Base-by-base conservation (phyloP, 1,140 invertebrate species). In the Pantala flavescens region DNA sequence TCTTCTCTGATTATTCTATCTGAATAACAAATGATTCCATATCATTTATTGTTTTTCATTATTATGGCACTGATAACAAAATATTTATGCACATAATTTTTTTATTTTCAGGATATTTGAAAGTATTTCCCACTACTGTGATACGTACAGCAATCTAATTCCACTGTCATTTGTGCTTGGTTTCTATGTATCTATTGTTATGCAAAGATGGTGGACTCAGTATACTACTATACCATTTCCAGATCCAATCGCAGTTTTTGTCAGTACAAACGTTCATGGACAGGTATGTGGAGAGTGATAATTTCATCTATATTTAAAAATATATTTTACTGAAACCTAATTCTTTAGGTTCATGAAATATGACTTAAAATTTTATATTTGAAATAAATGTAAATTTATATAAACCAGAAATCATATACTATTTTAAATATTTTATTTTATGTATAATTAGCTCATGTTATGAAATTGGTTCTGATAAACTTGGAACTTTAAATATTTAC, bases 131-230 rank as follows among this genome's bases (percentile, higher is more conserved):
- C 85, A 87, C 71, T 93, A 94, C 80, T 95, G 92, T 81, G 88
- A 90, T 78, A 88, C 87, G 43, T 93, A 92, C 81, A 89, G 88
- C 74, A 89, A 90, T 78, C 85, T 93, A 36, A 95, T 95, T 79
- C 92, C 93, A 23, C 81, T 95, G 71, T 92, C 92, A 19, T 94
- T 95, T 81, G 92, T 96, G 21, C 85, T 96, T 71, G 94, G 93
- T 72, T 98, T 95, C 82, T 98, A 97, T 83, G 95, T 98, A 16
- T 90, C 91, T 16, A 90, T 97, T 71, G 94, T 98, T 21, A 94
- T 97, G 84, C 91, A 89, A 11, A 87, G 96, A 80, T 98, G 95
- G 95, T 97, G 95, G 95, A 90, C 87, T 82, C 95, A 97, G 81
- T 97, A 94, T 79, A 88, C 87, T 80, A 80, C 81, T 0, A 84